These are phyloP conservation scores for Gila orcuttii DNA, from an alignment of 2,113 vertebrate genomes.

Conservation along the genomic window DNA sequence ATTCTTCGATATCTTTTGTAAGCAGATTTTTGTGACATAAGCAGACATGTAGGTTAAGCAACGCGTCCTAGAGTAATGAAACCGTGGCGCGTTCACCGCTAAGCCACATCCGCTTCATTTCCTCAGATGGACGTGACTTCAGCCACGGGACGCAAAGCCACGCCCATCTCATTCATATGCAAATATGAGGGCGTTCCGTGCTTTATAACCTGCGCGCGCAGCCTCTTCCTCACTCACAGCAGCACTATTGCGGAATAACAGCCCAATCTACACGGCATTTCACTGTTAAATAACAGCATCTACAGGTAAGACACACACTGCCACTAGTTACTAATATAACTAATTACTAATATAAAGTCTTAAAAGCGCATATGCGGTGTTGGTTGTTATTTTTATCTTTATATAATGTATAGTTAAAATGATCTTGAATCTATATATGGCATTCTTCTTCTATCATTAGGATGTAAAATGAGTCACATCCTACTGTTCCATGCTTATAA, in stretches of 20 bases:
- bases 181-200: background rate
- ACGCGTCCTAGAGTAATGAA: background rate
- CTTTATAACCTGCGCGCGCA: constrained; percentile 62
- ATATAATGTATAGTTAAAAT: background rate
- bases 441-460: background rate
- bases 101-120: background rate
- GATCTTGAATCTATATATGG: background rate
- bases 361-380: background rate
- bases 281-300: background rate
- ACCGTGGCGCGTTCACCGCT: background rate
- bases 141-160: constrained; percentile 44
- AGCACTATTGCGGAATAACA: constrained; percentile 59
- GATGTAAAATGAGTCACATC: too few species aligned
- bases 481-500: background rate
- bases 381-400: background rate
- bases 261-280: background rate
- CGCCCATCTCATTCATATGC: constrained; percentile 33
- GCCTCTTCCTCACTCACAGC: constrained; percentile 16
- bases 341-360: background rate
- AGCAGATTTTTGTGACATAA: too few species aligned
- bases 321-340: background rate
- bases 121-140: constrained; percentile 65
- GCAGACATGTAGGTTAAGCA: background rate
- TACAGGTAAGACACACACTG: constrained; percentile 22
- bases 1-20: too few species aligned